Evolutionary conservation across 2,797 vertebrate species (phyloP).

Genomic region (Potorous gilbertii): DNA sequence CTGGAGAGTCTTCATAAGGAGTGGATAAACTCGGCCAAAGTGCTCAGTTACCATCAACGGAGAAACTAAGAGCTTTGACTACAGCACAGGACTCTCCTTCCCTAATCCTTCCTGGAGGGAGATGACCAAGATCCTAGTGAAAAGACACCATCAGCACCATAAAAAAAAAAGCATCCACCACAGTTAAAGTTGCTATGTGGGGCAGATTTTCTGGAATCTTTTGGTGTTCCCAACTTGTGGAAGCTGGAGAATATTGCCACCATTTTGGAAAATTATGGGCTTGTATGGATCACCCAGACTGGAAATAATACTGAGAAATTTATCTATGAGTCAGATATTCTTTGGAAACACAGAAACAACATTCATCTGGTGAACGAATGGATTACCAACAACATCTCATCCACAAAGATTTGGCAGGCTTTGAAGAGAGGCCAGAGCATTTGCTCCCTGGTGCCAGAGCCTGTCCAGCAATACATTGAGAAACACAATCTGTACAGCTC

Average conservation of each 20-base stretch:
- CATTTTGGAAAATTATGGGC: slow-evolving; percentile 89
- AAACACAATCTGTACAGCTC: slow-evolving; percentile 87
- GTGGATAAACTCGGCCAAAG: slow-evolving; percentile 94
- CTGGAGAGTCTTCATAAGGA: slow-evolving; percentile 90
- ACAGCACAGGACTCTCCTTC: slow-evolving; percentile 55
- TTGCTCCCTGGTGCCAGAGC: slow-evolving; percentile 92
- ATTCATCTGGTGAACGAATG: slow-evolving; percentile 94
- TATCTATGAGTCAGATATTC: slow-evolving; percentile 91
- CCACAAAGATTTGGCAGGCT: slow-evolving; percentile 93
- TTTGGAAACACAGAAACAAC: slow-evolving; percentile 91
- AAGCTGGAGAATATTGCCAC: slow-evolving; percentile 92
- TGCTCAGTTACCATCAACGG: slow-evolving; percentile 87
- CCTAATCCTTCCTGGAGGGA: slow-evolving; percentile 74
- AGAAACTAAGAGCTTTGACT: slow-evolving; percentile 59
- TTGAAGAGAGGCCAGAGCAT: slow-evolving; percentile 91
- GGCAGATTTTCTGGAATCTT: slow-evolving; percentile 94
- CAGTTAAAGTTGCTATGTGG: slow-evolving; percentile 94
- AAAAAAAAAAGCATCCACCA: slow-evolving; percentile 50
- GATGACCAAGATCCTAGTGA: slow-evolving; percentile 70
- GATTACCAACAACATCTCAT: slow-evolving; percentile 95
- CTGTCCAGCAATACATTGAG: slow-evolving; percentile 88
- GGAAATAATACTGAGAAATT: slow-evolving; percentile 88
- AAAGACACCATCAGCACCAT: slow-evolving; percentile 80
- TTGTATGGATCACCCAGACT: slow-evolving; percentile 91
- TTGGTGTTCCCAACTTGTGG: slow-evolving; percentile 93